These are phyloP conservation scores for Tenthredo amoena DNA, from an alignment of 2,888 invertebrate species.

Conservation along the genomic window DNA sequence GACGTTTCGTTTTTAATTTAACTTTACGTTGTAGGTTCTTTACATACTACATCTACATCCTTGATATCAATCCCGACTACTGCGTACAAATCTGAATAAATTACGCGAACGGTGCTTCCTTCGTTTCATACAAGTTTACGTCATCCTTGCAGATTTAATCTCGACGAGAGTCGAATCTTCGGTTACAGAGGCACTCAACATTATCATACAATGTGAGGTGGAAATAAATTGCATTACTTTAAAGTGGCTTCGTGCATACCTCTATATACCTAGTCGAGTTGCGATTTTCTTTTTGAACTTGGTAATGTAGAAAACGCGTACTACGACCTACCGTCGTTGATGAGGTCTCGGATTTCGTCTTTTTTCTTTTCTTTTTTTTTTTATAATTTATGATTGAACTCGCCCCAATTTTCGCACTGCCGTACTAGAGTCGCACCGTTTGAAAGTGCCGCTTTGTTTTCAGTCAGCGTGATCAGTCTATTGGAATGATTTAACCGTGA, in stretches of 20 bases:
- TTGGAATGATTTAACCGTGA: neutral
- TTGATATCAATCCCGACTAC: neutral
- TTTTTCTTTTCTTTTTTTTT: neutral
- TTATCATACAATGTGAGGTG: conserved; percentile 37
- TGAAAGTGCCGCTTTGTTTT: neutral
- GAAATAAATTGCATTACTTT: conserved; percentile 15
- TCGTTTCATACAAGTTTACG: conserved; percentile 10
- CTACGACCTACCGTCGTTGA: neutral
- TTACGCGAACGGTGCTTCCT: conserved; percentile 1
- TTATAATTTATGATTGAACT: neutral
- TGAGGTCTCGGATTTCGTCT: neutral
- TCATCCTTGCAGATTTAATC: conserved; percentile 21
- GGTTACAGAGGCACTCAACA: conserved; percentile 37
- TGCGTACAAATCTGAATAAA: conserved; percentile 1
- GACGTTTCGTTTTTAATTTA: conserved; percentile 37
- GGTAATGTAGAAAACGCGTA: neutral
- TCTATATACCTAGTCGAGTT: neutral
- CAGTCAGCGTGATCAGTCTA: conserved; percentile 8
- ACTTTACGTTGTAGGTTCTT: neutral
- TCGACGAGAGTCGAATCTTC: conserved; percentile 36
- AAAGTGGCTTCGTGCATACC: neutral
- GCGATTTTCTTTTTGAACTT: neutral
- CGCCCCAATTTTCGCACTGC: neutral
- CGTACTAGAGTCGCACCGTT: neutral
- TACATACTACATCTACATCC: neutral